Conservation (phyloP, 2,888 invertebrate species). For the Rotaria sp. region DNA sequence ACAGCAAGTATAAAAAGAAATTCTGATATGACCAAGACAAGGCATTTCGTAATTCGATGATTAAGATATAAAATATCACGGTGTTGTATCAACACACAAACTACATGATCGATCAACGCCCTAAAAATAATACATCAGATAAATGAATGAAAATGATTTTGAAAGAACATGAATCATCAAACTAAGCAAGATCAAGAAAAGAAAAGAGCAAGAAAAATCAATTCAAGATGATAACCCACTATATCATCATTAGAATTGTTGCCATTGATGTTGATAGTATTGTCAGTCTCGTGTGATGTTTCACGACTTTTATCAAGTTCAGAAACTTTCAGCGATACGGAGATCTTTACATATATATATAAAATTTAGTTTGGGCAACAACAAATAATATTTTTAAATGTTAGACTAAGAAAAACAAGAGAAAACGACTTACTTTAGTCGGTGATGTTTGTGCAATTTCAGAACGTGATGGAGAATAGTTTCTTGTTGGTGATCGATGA, state of each 20-base stretch:
- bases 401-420: neutral
- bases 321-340: neutral
- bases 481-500: constrained; percentile 3
- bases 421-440: neutral
- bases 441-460: neutral
- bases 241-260: neutral
- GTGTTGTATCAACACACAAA: constrained; percentile 28
- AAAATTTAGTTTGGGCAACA: neutral
- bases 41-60: neutral
- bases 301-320: neutral
- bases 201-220: neutral
- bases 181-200: neutral
- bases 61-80: neutral
- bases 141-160: neutral
- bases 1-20: neutral
- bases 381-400: neutral
- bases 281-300: neutral
- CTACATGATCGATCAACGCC: neutral
- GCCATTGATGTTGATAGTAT: neutral
- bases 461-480: constrained; percentile 5
- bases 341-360: neutral
- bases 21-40: neutral
- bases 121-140: neutral
- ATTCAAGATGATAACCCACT: neutral
- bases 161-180: neutral